These are phyloP conservation scores for Yponomeuta sedellus DNA, from an alignment of 2,888 invertebrate species.

Conservation along the genomic window DNA sequence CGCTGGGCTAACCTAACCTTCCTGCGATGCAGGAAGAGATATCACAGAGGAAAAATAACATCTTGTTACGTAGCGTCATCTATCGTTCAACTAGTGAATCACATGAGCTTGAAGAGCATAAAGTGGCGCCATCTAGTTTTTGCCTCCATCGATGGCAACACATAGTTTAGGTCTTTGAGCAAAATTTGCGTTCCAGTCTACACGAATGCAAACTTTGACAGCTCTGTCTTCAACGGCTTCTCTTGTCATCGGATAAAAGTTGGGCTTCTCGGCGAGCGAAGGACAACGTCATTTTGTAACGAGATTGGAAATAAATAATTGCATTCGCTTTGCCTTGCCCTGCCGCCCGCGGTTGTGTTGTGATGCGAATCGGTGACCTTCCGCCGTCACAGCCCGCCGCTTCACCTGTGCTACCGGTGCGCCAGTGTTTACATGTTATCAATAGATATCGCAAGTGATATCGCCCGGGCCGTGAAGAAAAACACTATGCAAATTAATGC, in stretches of 20 bases:
- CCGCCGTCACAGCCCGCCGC: constrained; percentile 36
- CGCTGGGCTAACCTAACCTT: too few species aligned
- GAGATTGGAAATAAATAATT: constrained; percentile 26
- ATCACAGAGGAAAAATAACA: too few species aligned
- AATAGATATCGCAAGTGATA: constrained; percentile 24
- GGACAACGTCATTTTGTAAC: constrained; percentile 47
- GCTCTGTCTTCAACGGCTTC: not conserved
- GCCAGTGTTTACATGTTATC: constrained; percentile 59
- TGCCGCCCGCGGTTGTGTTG: constrained; percentile 16
- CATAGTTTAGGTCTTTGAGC: not conserved
- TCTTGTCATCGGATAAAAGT: constrained; percentile 12
- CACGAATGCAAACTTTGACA: not conserved
- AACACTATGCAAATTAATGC: constrained; percentile 5
- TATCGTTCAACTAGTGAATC: too few species aligned
- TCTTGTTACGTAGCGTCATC: too few species aligned
- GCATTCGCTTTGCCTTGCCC: constrained; percentile 31
- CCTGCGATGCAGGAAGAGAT: too few species aligned
- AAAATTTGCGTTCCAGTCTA: not conserved
- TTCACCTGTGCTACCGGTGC: constrained; percentile 44
- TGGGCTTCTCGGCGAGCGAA: constrained; percentile 21
- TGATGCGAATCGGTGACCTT: constrained; percentile 45
- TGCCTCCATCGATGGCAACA: not conserved
- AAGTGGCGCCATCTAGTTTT: not conserved
- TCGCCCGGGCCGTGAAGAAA: constrained; percentile 27
- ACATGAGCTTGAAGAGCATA: not conserved